Base-by-base conservation (phyloP, 2,888 invertebrate genomes). In the Agrilus biguttatus region DNA sequence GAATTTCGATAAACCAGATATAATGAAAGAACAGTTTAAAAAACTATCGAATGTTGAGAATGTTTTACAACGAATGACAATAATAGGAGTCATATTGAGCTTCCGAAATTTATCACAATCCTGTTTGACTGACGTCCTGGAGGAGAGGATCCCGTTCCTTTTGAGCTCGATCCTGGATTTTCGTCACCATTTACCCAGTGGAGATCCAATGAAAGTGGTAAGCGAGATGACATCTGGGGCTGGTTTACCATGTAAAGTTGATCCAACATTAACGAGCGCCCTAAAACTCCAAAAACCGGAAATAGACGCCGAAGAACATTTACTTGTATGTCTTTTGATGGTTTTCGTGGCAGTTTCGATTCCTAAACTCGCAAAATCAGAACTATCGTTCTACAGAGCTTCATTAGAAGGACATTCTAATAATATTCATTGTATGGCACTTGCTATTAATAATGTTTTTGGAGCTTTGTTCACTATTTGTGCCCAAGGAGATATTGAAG, bases 331-430 rank as follows among this genome's bases (percentile, higher is more conserved):
- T 62, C 70, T 98, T 34, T 66, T 99, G 45, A 93, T 99, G 92
- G 98, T 99, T 5, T 98, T 97, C 65, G 90, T 98, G 0, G 97
- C 98, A 0, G 95, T 98, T 13, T 92, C 96, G 1, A 83, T 98
- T 53, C 97, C 97, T 2, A 87, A 91, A 64, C 72, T 98, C 40
- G 95, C 97, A 2, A 77, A 86, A 45, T 86, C 81, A 55, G 95
- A 96, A 46, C 81, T 80, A 42, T 90, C 93, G 0, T 88, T 90
- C 56, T 90, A 89, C 61, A 74, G 87, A 45, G 85, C 90, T 1
- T 85, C 88, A 1, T 69, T 87, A 45, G 84, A 88, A 70, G 95
- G 93, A 0, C 96, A 98, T 62, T 82, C 90, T n/a, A 98, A 99
- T 68, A 99, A 99, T 64, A 92, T 91, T 47, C 98, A 99, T 64